These are phyloP conservation scores for Pachypanchax playfairii DNA, from an alignment of 2,113 vertebrate genomes.

Conservation along the genomic window DNA sequence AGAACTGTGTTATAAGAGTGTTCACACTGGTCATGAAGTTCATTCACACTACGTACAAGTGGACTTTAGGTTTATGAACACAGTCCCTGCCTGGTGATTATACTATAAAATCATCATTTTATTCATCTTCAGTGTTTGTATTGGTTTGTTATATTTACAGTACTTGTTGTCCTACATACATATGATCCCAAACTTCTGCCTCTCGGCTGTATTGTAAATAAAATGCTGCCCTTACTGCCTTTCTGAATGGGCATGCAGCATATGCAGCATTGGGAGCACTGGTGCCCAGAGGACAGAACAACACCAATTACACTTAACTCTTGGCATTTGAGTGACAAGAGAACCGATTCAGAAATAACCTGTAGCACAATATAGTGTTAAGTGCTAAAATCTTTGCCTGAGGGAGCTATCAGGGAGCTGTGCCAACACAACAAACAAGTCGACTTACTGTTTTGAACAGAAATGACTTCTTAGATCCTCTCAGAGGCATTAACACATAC, in stretches of 20 bases:
- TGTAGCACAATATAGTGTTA: conserved; percentile 24
- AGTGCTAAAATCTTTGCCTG: conserved; percentile 45
- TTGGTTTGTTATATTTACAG: neutral
- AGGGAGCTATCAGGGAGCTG: conserved; percentile 27
- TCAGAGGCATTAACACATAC: conserved; percentile 27
- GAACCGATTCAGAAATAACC: conserved; percentile 56
- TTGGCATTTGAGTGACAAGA: conserved; percentile 54
- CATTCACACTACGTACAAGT: neutral
- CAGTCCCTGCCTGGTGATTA: too few species aligned
- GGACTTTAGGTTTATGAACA: neutral
- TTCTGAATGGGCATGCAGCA: conserved; percentile 21
- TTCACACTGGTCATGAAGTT: neutral
- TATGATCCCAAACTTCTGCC: conserved; percentile 5
- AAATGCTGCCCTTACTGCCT: conserved; percentile 14
- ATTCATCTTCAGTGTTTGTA: neutral
- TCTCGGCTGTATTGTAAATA: conserved; percentile 19
- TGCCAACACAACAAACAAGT: conserved; percentile 34
- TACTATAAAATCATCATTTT: neutral
- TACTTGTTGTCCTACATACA: neutral
- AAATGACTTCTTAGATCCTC: conserved; percentile 29
- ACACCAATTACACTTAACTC: conserved; percentile 55
- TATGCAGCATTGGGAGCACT: conserved; percentile 8
- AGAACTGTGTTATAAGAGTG: conserved; percentile 1
- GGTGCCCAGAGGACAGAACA: conserved; percentile 42
- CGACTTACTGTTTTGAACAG: conserved; percentile 33